Evolutionary conservation across 2,797 vertebrate species (phyloP), one percentile per base, ranked within the genome.

Genomic region (Lophius americanus): DNA sequence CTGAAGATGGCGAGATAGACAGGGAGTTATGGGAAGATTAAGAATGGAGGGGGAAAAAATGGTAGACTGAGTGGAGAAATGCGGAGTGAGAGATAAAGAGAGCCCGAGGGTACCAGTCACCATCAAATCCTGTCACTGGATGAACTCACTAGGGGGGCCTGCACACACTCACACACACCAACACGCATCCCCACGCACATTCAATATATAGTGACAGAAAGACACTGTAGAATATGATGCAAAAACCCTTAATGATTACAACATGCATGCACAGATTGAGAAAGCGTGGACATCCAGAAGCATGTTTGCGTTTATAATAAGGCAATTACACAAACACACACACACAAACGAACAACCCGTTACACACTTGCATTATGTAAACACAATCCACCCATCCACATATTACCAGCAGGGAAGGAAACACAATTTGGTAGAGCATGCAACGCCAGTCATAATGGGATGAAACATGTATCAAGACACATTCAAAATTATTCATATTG

Each of bases 1-100:
- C 48, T 62, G 53, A 52, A 83, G 88, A 91, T 81, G 72, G 68
- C 81, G 84, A 83, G 89, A 90, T 89, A 84, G 86, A 65, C 43
- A 8, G 64, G 58, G 66, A 85, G 79, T 73, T 82, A 66, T n/a
- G 50, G 79, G 46, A 71, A 85, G 76, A 86, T 82, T 83, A 75
- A 79, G 68, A 78, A 69, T 70, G 37, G 2, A 68, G 50, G 36
- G 43, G 10, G 9, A 47, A 51, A 55, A 44, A 67, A 62, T 38
- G 33, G 11, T 51, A 60, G 70, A 61, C 39, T 6, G 56, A 79
- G 70, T 57, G 50, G 42, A 64, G 64, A 79, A 67, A 81, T 4
- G 42, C 32, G 73, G 55, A 66, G 47, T 38, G 41, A 57, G 35
- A 60, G 79, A 87, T 77, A 84, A 78, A 68, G 35, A 78, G 74